phyloP scores from a whole-genome alignment of 2,888 invertebrate genomes.

The Heteropelma amictum region DNA sequence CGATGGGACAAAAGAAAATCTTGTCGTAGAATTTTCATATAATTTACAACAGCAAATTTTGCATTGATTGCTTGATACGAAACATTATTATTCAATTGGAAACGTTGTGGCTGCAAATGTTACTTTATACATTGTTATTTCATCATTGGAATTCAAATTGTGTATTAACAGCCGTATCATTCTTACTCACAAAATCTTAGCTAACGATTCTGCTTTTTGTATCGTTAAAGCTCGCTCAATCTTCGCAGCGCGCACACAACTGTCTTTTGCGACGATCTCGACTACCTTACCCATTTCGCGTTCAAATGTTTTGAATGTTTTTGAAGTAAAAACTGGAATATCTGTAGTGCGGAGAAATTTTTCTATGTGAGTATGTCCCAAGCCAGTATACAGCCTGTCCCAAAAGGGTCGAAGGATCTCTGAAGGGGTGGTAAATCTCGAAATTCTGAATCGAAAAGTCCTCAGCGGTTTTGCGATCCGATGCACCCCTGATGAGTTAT shows the following conservation, averaged over 20 bases:
- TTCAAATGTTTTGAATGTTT: not conserved
- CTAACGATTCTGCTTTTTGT: not conserved
- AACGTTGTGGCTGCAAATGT: no score
- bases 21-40: no score
- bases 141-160: not conserved
- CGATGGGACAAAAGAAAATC: no score
- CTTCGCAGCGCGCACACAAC: not conserved
- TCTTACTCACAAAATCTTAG: not conserved
- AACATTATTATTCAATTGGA: no score
- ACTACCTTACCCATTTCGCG: not conserved
- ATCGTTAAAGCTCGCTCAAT: not conserved
- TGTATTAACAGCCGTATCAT: not conserved
- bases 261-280: not conserved
- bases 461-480: no score
- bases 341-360: not conserved
- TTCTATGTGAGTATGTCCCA: not conserved
- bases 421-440: no score
- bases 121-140: no score
- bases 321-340: not conserved
- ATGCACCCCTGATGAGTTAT: no score
- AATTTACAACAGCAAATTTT: no score
- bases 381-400: not conserved
- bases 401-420: no score
- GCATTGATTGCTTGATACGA: no score
- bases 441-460: no score